These are phyloP conservation scores for Macrotis lagotis DNA, from an alignment of 2,113 vertebrate species.

Conservation along the genomic window DNA sequence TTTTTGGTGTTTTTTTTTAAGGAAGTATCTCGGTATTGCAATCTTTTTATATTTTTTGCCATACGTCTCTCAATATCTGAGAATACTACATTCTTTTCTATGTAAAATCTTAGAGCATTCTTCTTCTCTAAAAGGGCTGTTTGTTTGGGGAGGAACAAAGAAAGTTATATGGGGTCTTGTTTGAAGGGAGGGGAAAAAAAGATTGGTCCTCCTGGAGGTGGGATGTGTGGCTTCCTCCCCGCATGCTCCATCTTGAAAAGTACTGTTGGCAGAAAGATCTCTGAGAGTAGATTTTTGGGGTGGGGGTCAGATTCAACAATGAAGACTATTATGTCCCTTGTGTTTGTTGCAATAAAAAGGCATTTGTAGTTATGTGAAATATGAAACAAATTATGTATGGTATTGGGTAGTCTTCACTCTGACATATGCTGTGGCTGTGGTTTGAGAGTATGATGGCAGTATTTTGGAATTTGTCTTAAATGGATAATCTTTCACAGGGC, in stretches of 20 bases:
- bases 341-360: not conserved
- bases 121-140: not conserved
- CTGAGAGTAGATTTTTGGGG: constrained; percentile 28
- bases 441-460: constrained; percentile 54
- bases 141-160: not conserved
- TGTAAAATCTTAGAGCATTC: not conserved
- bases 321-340: constrained; percentile 27
- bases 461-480: constrained; percentile 62
- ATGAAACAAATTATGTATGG: constrained; percentile 65
- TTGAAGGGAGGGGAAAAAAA: not conserved
- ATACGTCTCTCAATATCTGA: not conserved
- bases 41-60: not conserved
- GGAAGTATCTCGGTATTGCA: constrained; percentile 7
- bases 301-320: constrained; percentile 53
- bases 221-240: constrained; percentile 43
- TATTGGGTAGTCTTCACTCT: constrained; percentile 61
- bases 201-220: not conserved
- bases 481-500: constrained; percentile 60
- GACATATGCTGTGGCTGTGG: constrained; percentile 58
- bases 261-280: not conserved
- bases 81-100: constrained; percentile 23
- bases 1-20: constrained; percentile 6
- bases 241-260: constrained; percentile 20
- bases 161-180: not conserved
- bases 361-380: constrained; percentile 61